These are phyloP conservation scores for Thereva unica DNA, from an alignment of 2,888 invertebrate genomes.

Conservation along the genomic window DNA sequence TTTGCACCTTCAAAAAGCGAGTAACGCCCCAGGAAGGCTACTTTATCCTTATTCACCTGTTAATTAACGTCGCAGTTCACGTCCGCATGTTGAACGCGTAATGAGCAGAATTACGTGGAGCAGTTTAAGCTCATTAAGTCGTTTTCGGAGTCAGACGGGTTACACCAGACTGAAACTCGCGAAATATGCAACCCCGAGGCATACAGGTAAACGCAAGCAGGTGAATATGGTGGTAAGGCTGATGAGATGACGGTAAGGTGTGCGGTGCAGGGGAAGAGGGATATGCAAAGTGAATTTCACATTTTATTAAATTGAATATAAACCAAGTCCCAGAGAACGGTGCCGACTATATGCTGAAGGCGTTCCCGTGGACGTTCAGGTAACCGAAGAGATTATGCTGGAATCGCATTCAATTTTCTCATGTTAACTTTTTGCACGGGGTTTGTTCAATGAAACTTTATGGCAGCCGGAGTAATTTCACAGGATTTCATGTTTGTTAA, in stretches of 20 bases:
- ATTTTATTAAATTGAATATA: slow-evolving; percentile 30
- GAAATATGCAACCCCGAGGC: slow-evolving; percentile 22
- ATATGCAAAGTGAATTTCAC: not conserved
- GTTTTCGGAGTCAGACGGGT: not conserved
- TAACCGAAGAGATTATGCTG: too few species aligned
- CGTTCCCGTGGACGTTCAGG: not conserved
- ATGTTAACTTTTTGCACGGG: too few species aligned
- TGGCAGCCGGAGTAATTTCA: too few species aligned
- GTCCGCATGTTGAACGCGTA: slow-evolving; percentile 24
- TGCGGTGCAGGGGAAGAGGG: too few species aligned
- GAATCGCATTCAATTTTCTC: too few species aligned
- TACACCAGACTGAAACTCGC: slow-evolving; percentile 6
- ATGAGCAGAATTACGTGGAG: slow-evolving; percentile 24
- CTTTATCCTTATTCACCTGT: slow-evolving; percentile 33
- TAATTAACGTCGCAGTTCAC: slow-evolving; percentile 33
- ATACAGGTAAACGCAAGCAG: slow-evolving; percentile 15
- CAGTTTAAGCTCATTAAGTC: slow-evolving; percentile 30
- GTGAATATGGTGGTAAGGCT: not conserved
- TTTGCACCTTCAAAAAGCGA: not conserved
- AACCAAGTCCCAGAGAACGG: slow-evolving; percentile 2
- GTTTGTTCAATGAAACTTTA: too few species aligned
- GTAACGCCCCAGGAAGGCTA: slow-evolving; percentile 22
- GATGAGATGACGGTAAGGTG: too few species aligned
- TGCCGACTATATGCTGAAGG: not conserved
- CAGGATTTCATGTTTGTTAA: too few species aligned